phyloP scores from a whole-genome alignment of 2,113 vertebrate species.

The Gracilinanus agilis region DNA sequence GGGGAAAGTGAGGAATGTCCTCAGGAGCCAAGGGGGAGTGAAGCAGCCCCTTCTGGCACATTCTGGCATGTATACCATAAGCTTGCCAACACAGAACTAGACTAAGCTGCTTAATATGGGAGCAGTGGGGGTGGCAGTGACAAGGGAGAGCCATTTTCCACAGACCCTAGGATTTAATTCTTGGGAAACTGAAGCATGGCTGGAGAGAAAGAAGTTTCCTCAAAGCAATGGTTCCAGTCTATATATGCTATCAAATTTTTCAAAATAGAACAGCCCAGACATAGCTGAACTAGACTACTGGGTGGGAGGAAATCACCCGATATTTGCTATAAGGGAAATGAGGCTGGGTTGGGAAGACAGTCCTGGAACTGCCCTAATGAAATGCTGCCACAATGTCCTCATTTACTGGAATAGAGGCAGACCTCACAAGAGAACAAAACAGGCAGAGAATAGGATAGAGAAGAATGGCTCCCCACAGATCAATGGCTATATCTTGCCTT shows the following conservation, averaged over 20 bases:
- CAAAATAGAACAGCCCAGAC: neutral
- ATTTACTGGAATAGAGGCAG: neutral
- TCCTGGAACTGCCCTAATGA: neutral
- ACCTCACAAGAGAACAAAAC: neutral
- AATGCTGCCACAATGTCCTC: neutral
- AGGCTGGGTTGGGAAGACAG: neutral
- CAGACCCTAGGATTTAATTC: neutral
- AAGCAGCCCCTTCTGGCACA: too few relatives aligned
- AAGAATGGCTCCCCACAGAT: neutral
- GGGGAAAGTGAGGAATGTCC: too few relatives aligned
- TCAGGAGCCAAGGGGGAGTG: too few relatives aligned
- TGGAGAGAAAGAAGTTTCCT: neutral
- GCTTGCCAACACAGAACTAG: neutral
- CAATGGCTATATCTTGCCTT: neutral
- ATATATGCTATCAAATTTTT: neutral
- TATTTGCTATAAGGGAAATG: neutral
- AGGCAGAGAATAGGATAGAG: neutral
- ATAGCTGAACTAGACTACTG: neutral
- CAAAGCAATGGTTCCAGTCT: too few relatives aligned
- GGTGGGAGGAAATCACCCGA: neutral
- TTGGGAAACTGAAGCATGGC: too few relatives aligned
- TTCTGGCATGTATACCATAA: too few relatives aligned
- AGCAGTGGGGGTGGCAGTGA: neutral
- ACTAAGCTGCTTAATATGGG: neutral
- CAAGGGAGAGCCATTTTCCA: neutral